A percentile compares a stretch with the other conserved stretches of the same genome.
Evolutionary conservation across 2,113 vertebrate species (phyloP).

Genomic region (Lepisosteus oculatus): DNA sequence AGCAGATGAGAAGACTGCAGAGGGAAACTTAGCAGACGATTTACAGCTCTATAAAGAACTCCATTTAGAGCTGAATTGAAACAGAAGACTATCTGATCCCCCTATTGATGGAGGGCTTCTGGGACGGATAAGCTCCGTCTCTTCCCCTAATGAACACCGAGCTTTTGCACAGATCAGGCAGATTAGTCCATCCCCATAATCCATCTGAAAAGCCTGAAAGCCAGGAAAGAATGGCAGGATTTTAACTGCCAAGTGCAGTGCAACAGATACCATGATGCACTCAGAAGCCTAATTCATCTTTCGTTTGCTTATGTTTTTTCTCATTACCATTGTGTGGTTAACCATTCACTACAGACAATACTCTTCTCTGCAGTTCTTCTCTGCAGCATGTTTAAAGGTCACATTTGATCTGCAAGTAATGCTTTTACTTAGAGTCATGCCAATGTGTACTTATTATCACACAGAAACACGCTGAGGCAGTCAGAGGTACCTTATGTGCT

Average conservation of each 20-base stretch:
- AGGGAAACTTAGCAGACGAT: slow-evolving; percentile 1
- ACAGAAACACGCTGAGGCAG: not conserved
- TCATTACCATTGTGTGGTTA: not conserved
- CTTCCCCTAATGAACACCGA: slow-evolving; percentile 25
- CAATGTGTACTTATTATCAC: not conserved
- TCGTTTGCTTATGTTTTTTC: slow-evolving; percentile 33
- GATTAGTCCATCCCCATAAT: slow-evolving; percentile 41
- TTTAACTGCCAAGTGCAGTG: not conserved
- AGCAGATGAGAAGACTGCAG: not conserved
- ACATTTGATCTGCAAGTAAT: not conserved
- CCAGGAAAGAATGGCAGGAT: not conserved
- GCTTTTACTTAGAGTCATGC: too few species aligned
- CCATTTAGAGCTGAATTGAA: not conserved
- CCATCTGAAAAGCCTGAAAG: slow-evolving; percentile 37
- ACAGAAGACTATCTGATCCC: not conserved
- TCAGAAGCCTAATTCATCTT: not conserved
- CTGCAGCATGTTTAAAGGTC: not conserved
- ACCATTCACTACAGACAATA: not conserved
- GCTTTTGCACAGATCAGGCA: not conserved
- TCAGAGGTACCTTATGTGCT: not conserved
- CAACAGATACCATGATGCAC: not conserved
- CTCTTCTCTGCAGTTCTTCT: not conserved
- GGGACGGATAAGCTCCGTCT: slow-evolving; percentile 35
- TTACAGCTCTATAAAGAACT: not conserved
- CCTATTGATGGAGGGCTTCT: not conserved